A percentile compares a stretch with the other conserved stretches of the same genome.
Conservation (phyloP, 2,797 vertebrate species). For the Gila robusta region DNA sequence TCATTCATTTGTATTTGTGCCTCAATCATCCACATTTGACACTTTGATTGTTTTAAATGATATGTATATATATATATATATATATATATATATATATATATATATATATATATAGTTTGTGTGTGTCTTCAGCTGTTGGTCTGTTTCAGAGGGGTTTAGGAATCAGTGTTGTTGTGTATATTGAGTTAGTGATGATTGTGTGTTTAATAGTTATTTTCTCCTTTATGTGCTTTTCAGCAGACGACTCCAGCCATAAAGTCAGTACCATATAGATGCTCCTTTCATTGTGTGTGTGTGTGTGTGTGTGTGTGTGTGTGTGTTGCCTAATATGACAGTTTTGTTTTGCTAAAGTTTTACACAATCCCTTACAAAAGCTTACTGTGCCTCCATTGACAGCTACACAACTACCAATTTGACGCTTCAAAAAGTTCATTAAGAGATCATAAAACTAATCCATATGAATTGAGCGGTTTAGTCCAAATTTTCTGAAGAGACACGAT, state of each 20-base stretch:
- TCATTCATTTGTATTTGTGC: neutral
- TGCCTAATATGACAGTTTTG: neutral
- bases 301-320: conserved; percentile 18
- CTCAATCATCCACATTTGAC: neutral
- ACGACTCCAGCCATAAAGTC: conserved; percentile 38
- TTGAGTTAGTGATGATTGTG: neutral
- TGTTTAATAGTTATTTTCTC: neutral
- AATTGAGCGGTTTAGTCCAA: too few species aligned
- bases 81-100: neutral
- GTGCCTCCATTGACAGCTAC: neutral
- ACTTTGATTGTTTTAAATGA: neutral
- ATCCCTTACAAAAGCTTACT: neutral
- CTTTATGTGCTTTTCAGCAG: conserved; percentile 16
- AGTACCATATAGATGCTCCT: conserved; percentile 24
- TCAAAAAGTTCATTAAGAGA: neutral
- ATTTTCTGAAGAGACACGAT: too few species aligned
- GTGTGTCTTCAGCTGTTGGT: conserved; percentile 1
- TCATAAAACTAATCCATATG: neutral
- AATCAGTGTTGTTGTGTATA: neutral
- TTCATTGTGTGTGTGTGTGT: conserved; percentile 38
- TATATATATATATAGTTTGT: neutral
- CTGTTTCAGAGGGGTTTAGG: conserved; percentile 30
- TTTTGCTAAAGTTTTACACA: neutral
- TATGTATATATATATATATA: neutral
- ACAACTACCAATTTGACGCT: neutral